A percentile compares a stretch with the other conserved stretches of the same genome.
These are phyloP conservation scores for Otis tarda DNA, from an alignment of 2,113 vertebrate genomes.

Conservation along the genomic window DNA sequence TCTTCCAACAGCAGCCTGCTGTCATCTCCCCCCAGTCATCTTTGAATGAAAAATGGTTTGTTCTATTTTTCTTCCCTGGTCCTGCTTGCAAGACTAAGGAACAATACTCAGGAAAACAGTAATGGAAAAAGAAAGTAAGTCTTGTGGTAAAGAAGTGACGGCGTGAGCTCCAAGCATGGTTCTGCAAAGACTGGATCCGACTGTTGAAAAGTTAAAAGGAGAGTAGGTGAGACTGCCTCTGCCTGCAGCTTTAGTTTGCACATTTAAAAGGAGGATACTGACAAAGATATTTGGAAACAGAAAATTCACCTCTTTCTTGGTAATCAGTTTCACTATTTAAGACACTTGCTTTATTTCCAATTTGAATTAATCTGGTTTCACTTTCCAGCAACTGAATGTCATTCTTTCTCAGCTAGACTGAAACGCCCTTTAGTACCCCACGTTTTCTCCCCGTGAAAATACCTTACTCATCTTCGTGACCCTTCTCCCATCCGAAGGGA, in stretches of 20 bases:
- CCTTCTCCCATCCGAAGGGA: neutral
- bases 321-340: neutral
- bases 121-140: neutral
- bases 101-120: neutral
- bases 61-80: neutral
- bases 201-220: neutral
- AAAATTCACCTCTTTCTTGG: neutral
- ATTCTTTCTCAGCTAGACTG: neutral
- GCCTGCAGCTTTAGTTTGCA: neutral
- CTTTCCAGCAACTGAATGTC: neutral
- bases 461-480: neutral
- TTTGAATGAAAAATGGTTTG: neutral
- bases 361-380: neutral
- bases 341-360: neutral
- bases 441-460: neutral
- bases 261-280: neutral
- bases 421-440: neutral
- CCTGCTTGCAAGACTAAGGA: neutral
- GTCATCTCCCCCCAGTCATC: fast-evolving
- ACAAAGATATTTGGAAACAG: neutral
- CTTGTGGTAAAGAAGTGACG: neutral
- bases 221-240: neutral
- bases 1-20: neutral
- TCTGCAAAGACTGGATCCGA: neutral
- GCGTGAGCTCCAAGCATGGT: fast-evolving